Evolutionary conservation across 2,797 vertebrate species (phyloP).

Genomic region (Apodemus agrarius): DNA sequence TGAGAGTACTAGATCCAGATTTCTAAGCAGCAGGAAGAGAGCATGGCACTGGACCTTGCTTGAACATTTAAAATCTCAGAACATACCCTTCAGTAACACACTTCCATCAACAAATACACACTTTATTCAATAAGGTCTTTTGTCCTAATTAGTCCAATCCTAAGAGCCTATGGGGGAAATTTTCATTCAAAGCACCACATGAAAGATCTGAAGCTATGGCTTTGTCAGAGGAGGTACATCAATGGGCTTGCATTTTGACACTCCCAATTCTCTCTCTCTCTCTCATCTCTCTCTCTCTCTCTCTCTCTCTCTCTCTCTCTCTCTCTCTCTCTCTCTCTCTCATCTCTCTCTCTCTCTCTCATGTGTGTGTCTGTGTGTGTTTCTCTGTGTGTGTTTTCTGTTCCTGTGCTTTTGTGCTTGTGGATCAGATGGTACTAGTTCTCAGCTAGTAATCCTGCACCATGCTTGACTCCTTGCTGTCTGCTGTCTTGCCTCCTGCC

Average conservation of each 20-base stretch:
- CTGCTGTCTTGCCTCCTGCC: no score
- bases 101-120: not conserved
- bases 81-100: no score
- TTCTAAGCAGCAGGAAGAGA: not conserved
- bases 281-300: no score
- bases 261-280: not conserved
- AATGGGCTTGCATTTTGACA: not conserved
- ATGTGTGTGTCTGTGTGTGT: no score
- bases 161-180: not conserved
- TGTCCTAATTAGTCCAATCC: not conserved
- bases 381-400: not conserved
- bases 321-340: not conserved
- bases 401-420: not conserved
- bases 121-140: not conserved
- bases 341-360: no score
- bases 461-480: not conserved
- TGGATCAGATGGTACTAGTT: not conserved
- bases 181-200: not conserved
- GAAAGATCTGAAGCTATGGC: not conserved
- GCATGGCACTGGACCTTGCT: rapidly evolving
- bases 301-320: not conserved
- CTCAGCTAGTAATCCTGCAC: not conserved
- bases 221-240: not conserved
- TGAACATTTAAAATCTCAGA: not conserved
- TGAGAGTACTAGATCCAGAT: no score